These are phyloP conservation scores for Drosophila colorata DNA, from an alignment of 2,888 invertebrate species.

Conservation along the genomic window DNA sequence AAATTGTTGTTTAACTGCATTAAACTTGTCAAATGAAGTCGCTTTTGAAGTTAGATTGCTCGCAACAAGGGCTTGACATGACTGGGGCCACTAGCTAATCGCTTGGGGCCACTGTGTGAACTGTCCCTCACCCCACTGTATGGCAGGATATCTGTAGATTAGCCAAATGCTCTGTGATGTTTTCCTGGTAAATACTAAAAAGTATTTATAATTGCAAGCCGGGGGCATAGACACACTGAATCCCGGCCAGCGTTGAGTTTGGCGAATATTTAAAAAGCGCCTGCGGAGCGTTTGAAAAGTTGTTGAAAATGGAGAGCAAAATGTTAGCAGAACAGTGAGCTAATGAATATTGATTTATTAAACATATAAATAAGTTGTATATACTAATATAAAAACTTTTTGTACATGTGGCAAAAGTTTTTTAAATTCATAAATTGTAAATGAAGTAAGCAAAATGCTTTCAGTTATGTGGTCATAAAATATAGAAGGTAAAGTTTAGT, in stretches of 20 bases:
- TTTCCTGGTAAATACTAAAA: slow-evolving; percentile 50
- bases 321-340: slow-evolving; percentile 5
- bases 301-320: background rate
- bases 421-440: background rate
- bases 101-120: slow-evolving; percentile 26
- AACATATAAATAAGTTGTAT: slow-evolving; percentile 10
- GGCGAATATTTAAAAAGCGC: slow-evolving; percentile 10
- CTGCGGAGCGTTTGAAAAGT: slow-evolving; percentile 11
- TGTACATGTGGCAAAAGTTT: background rate
- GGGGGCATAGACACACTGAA: slow-evolving; percentile 36
- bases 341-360: slow-evolving; percentile 13
- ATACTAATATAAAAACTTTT: slow-evolving; percentile 5
- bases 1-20: slow-evolving; percentile 73
- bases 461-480: background rate
- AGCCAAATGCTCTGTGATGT: slow-evolving; percentile 59
- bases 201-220: slow-evolving; percentile 63
- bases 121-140: slow-evolving; percentile 5
- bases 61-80: slow-evolving; percentile 41
- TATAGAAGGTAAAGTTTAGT: too few species aligned
- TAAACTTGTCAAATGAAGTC: slow-evolving; percentile 79
- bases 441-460: background rate
- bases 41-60: slow-evolving; percentile 72
- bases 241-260: slow-evolving; percentile 23
- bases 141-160: slow-evolving; percentile 35
- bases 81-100: slow-evolving; percentile 25